Percentiles rank a stretch among this genome's conserved stretches.
These are phyloP conservation scores for Therioaphis trifolii DNA, from an alignment of 2,888 invertebrate genomes.

Conservation along the genomic window DNA sequence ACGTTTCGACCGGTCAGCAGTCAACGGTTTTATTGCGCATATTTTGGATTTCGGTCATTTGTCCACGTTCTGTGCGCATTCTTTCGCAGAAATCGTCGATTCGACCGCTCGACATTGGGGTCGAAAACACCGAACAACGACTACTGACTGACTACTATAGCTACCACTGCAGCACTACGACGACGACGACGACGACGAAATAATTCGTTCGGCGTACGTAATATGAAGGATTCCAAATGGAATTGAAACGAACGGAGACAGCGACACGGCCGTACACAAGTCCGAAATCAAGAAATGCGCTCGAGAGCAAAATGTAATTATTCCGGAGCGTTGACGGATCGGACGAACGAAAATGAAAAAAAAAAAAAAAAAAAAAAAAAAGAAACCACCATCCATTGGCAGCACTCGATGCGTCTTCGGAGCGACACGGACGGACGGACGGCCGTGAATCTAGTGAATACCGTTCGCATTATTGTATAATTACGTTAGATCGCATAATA, in stretches of 20 bases:
- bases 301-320: no score
- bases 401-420: background rate
- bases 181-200: background rate
- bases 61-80: constrained; percentile 5
- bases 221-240: background rate
- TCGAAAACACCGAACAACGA: no score
- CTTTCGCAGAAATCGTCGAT: constrained; percentile 14
- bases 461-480: constrained; percentile 24
- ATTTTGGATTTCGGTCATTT: constrained; percentile 31
- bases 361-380: background rate
- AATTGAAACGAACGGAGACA: no score
- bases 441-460: constrained; percentile 5
- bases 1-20: no score
- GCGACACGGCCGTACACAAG: no score
- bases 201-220: background rate
- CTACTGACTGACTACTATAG: no score
- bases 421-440: background rate
- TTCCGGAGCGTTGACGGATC: no score
- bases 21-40: background rate
- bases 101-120: background rate
- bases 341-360: no score
- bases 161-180: no score
- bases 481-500: constrained; percentile 48
- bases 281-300: no score
- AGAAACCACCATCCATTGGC: background rate